Percentiles rank a stretch among this genome's conserved stretches.
Evolutionary conservation across 2,888 invertebrate species (phyloP).

Genomic region (Rotaria sp.): DNA sequence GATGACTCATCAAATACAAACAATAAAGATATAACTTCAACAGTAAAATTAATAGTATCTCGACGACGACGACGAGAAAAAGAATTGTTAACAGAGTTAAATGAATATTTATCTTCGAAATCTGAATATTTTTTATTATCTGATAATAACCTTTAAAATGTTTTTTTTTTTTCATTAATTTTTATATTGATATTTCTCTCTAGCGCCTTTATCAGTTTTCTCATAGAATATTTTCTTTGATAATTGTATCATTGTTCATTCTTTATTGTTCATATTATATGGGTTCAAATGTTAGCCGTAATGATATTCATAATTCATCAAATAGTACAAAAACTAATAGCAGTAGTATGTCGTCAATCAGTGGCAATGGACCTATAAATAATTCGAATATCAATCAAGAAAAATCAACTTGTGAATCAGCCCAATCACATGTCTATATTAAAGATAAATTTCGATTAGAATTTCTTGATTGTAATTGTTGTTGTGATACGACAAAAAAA

Average conservation of each 20-base stretch:
- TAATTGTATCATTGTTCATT: not conserved
- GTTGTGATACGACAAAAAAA: not conserved
- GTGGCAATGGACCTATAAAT: not conserved
- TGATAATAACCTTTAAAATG: too few species aligned
- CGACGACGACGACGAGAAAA: not conserved
- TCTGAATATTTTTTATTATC: not conserved
- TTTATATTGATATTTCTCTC: not conserved
- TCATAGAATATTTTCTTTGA: not conserved
- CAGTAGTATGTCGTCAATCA: too few species aligned
- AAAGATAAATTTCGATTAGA: constrained; percentile 1
- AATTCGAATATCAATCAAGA: not conserved
- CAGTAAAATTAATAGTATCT: not conserved
- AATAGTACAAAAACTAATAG: not conserved
- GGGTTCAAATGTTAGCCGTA: not conserved
- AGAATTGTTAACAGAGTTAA: not conserved
- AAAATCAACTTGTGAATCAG: too few species aligned
- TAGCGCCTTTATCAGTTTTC: not conserved
- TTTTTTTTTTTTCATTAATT: too few species aligned
- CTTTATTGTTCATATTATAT: not conserved
- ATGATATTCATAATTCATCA: not conserved
- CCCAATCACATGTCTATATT: not conserved
- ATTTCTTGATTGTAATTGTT: not conserved
- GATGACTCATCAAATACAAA: not conserved
- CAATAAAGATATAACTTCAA: not conserved
- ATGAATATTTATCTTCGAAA: not conserved